Evolutionary conservation across 23 tunicate genomes (phyloP).

Genomic region (Ascidia mentula): DNA sequence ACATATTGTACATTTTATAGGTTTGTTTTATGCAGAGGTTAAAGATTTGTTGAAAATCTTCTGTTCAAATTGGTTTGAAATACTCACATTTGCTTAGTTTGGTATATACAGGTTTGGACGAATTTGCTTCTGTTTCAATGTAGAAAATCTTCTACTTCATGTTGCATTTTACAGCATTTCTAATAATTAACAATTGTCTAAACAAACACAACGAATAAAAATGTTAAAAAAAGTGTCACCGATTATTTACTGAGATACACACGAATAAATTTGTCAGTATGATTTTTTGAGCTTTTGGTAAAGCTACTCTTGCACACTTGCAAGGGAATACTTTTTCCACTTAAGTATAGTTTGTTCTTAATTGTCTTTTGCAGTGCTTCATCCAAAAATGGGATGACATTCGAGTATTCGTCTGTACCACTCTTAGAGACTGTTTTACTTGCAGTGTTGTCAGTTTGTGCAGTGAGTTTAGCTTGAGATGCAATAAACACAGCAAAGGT

Average conservation of each 20-base stretch:
- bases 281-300: slow-evolving; percentile 58
- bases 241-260: slow-evolving; percentile 32
- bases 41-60: no score
- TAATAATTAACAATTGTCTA: no score
- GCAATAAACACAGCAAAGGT: slow-evolving; percentile 58
- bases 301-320: slow-evolving; percentile 57
- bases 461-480: slow-evolving; percentile 1
- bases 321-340: slow-evolving; percentile 61
- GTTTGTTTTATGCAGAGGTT: no score
- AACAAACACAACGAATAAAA: neutral
- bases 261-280: slow-evolving; percentile 53
- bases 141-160: no score
- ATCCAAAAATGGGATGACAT: slow-evolving; percentile 30
- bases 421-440: neutral
- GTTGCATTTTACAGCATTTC: no score
- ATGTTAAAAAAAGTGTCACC: neutral
- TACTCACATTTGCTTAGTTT: no score
- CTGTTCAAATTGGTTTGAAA: no score
- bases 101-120: no score
- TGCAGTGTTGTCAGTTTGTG: neutral
- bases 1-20: no score
- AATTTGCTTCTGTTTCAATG: no score
- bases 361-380: slow-evolving; percentile 18
- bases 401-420: neutral
- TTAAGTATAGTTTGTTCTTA: slow-evolving; percentile 53